Evolutionary conservation across 2,888 invertebrate species (phyloP).

Genomic region (Drosophila histrio): DNA sequence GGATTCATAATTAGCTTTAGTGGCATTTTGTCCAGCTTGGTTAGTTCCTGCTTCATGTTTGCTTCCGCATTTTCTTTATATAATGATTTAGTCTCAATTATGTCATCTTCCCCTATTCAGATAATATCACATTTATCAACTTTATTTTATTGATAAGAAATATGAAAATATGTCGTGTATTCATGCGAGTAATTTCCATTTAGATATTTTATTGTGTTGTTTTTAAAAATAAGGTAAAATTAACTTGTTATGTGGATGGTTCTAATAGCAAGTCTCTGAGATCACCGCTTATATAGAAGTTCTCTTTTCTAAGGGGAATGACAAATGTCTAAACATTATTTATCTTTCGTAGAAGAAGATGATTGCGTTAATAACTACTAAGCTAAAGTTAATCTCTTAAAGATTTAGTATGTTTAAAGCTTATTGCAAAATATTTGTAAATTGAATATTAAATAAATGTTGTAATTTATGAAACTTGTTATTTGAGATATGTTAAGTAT

Average conservation of each 20-base stretch:
- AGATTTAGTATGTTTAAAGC: neutral
- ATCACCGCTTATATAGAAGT: too few species aligned
- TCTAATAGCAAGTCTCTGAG: too few species aligned
- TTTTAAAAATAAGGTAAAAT: too few species aligned
- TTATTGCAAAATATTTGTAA: neutral
- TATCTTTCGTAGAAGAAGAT: neutral
- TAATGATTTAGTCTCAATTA: slow-evolving; percentile 36
- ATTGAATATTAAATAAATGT: neutral
- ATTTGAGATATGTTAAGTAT: too few species aligned
- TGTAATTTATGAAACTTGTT: neutral
- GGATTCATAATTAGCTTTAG: slow-evolving; percentile 92
- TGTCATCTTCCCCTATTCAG: slow-evolving; percentile 37
- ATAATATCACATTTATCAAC: slow-evolving; percentile 51
- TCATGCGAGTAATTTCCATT: too few species aligned
- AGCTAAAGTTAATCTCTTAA: neutral
- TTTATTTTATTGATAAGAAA: neutral
- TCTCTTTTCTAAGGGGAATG: too few species aligned
- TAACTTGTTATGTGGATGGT: too few species aligned
- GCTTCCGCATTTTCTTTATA: slow-evolving; percentile 80
- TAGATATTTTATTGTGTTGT: too few species aligned
- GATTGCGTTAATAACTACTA: neutral
- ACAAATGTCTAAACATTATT: neutral
- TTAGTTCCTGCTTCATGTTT: slow-evolving; percentile 43
- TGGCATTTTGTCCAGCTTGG: slow-evolving; percentile 81
- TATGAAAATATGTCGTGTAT: too few species aligned